Percentiles rank a stretch among this genome's conserved stretches.
These are phyloP conservation scores for Shinisaurus crocodilurus DNA, from an alignment of 2,113 vertebrate species.

Conservation along the genomic window DNA sequence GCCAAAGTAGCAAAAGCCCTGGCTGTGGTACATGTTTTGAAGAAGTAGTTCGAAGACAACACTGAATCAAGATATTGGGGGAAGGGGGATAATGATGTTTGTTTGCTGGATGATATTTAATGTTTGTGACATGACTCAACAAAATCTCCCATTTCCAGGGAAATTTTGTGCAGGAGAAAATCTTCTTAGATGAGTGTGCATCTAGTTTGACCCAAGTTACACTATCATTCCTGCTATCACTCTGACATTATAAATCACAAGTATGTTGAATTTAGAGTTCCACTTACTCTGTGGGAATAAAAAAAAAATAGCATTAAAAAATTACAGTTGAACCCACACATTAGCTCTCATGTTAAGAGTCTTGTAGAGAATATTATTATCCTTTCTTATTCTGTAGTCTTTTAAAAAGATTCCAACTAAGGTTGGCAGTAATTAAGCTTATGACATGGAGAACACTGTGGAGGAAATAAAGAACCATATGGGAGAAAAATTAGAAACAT, in stretches of 20 bases:
- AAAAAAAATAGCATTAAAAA: slow-evolving; percentile 13
- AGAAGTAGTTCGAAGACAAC: slow-evolving; percentile 26
- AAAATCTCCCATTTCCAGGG: not conserved
- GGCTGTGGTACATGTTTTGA: slow-evolving; percentile 21
- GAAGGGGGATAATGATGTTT: not conserved
- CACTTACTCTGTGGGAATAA: slow-evolving; percentile 18
- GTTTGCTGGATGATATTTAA: not conserved
- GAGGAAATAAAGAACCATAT: not conserved
- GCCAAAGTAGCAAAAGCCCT: slow-evolving; percentile 21
- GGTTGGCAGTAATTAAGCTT: slow-evolving; percentile 1
- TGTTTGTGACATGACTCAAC: not conserved
- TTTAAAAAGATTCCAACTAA: slow-evolving; percentile 36
- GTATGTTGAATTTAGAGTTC: slow-evolving; percentile 41
- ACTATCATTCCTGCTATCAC: not conserved
- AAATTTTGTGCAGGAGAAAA: not conserved
- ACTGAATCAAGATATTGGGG: not conserved
- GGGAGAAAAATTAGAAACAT: slow-evolving; percentile 19
- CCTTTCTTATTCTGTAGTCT: slow-evolving; percentile 14
- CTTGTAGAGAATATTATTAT: slow-evolving; percentile 7
- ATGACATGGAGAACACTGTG: slow-evolving; percentile 15
- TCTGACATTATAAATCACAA: slow-evolving; percentile 28
- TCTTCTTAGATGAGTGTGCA: not conserved
- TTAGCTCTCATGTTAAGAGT: slow-evolving; percentile 22
- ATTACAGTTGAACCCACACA: slow-evolving; percentile 20
- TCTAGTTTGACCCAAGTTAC: not conserved